Evolutionary conservation across 1,140 invertebrate genomes (phyloP), one percentile per base, ranked within the genome.

Genomic region (Pseudomyrmex sp.): DNA sequence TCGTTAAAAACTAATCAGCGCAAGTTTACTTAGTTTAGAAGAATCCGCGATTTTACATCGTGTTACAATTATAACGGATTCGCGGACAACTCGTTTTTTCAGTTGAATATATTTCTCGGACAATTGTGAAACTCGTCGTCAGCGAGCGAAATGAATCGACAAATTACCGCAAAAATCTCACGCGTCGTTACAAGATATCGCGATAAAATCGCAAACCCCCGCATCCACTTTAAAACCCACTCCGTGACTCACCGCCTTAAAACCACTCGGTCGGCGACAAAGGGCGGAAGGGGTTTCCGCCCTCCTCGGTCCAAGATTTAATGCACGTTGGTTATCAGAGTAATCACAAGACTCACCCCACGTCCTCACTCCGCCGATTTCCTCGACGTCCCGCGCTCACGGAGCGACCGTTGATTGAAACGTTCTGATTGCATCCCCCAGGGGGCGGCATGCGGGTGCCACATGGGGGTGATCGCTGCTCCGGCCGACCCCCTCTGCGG

Each of bases 341-440:
- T 93, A 93, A 94, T 93, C 93, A 91, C 87, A 89, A 84, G 72
- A 59, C 83, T 82, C 86, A 85, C 83, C 85, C 88, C 65, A 63
- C 70, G 50, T 68, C 13, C 69, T 62, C 70, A 82, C 77, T 84
- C 82, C 72, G 76, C 74, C 72, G 84, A 74, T 80, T 87, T 84
- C 82, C 87, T 84, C 84, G 82, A 52, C 72, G 85, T 76, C 54
- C 66, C 86, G 88, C 85, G 86, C 79, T 88, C 86, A 75, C 87
- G 79, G 89, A 91, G 90, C 90, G 93, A 93, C 90, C 92, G 93
- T 94, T 94, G 94, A 94, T 94, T 94, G 94, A 94, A 94, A 94
- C 93, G 94, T 94, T 90, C 93, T 94, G 94, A 94, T 94, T 94
- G 93, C 93, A 91, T 94, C 91, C 93, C 90, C 90, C 90, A 90